phyloP scores from a whole-genome alignment of 2,888 invertebrate genomes.

The Germaria angustata region DNA sequence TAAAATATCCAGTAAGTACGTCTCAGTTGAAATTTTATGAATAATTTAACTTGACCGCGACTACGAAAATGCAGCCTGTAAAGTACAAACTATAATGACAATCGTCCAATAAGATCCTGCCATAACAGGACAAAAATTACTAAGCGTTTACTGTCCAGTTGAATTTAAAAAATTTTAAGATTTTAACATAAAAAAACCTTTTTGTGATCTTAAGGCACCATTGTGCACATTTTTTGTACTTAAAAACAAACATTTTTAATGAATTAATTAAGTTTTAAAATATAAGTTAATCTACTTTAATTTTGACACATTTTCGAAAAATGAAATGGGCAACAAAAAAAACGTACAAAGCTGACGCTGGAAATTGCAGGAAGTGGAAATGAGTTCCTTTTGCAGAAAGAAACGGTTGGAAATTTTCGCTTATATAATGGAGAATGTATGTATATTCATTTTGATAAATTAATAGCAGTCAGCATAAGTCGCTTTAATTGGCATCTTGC shows the following conservation, averaged over 20 bases:
- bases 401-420: neutral
- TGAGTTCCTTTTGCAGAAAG: neutral
- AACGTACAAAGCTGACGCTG: neutral
- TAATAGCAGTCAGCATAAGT: neutral
- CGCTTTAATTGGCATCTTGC: neutral
- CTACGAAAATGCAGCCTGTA: too few relatives aligned
- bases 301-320: slow-evolving; percentile 51
- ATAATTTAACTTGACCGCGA: too few relatives aligned
- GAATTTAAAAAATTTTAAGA: too few relatives aligned
- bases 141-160: too few relatives aligned
- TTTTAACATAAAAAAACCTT: too few relatives aligned
- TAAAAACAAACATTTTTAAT: slow-evolving; percentile 21
- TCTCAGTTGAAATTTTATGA: too few relatives aligned
- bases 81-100: too few relatives aligned
- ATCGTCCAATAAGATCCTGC: too few relatives aligned
- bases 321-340: slow-evolving; percentile 1
- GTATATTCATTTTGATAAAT: neutral
- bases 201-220: too few relatives aligned
- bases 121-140: too few relatives aligned
- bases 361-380: neutral
- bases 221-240: neutral
- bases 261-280: slow-evolving; percentile 50
- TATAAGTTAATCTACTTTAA: slow-evolving; percentile 51
- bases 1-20: too few relatives aligned
- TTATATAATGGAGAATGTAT: neutral